Evolutionary conservation across 2,113 vertebrate species (phyloP), one percentile per base, ranked within the genome.

Genomic region (Petrocephalus zakoni): DNA sequence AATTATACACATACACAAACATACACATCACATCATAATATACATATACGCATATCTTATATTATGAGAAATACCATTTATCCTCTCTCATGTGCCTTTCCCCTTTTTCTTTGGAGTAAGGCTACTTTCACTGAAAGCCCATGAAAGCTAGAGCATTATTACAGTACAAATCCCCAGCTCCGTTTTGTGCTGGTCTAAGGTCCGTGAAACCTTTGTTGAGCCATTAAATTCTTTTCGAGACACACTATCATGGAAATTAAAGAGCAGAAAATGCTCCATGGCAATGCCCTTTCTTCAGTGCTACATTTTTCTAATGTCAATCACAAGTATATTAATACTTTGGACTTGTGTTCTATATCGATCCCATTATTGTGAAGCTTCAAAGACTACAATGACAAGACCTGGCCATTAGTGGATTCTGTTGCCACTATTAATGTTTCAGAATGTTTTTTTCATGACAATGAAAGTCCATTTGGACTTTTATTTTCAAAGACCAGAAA

Each of bases 351-450:
- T 93, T 93, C 93, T 92, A 91, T 95, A 96, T 96, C 95, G 95
- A 96, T 96, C 95, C 92, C 93, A 89, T 93, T 92, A 95, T 95
- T 94, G 94, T 95, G 92, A 93, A 91, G 92, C 93, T 93, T 91
- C 92, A 92, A 92, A 95, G 94, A 93, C 93, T 92, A 91, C 90
- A 93, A 94, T 96, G 95, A 96, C 95, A 95, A 96, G 93, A 92
- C 89, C 93, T 90, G 90, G 94, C 96, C 95, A 96, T 96, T 96
- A 96, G 95, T 91, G 94, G 92, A 92, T 95, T 94, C 93, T 93
- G 93, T 88, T 91, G 92, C 93, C 93, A 93, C 94, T 95, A 95
- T 96, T 96, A 95, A 93, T 92, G 93, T 95, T 94, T 93, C 94
- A 92, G 93, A 92, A 89, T 92, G 92, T 94, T 95, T 93, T 89